A percentile compares a stretch with the other conserved stretches of the same genome.
These are phyloP conservation scores for Charina bottae DNA, from an alignment of 2,113 vertebrate species.

Conservation along the genomic window DNA sequence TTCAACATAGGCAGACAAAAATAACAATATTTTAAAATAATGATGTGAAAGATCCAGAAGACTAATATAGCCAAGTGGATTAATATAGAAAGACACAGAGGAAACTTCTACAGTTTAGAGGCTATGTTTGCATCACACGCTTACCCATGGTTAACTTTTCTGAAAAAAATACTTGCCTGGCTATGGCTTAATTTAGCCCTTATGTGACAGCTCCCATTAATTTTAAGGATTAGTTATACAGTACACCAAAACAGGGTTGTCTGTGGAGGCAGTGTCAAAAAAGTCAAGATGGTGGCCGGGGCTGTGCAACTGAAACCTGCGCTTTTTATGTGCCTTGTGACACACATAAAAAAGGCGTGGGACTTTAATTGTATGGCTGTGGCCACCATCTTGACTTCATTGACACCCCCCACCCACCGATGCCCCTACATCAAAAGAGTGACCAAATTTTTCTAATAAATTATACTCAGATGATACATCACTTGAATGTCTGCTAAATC, in stretches of 20 bases:
- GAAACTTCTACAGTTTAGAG: neutral
- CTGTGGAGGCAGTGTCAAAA: neutral
- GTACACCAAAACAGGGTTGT: neutral
- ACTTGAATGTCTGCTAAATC: no score
- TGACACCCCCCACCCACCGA: no score
- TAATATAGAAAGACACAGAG: neutral
- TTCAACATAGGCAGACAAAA: conserved; percentile 49
- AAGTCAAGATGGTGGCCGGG: neutral
- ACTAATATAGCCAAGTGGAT: conserved; percentile 9
- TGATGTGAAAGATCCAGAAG: conserved; percentile 50
- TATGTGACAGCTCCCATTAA: neutral
- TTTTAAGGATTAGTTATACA: neutral
- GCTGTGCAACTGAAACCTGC: no score
- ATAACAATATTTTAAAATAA: conserved; percentile 51
- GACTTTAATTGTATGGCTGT: no score
- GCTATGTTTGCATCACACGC: neutral
- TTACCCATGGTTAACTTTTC: neutral
- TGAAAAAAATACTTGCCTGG: neutral
- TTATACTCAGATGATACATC: no score
- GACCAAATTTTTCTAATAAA: no score
- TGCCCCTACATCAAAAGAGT: no score
- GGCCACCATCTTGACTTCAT: no score
- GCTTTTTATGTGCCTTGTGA: no score
- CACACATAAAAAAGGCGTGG: no score
- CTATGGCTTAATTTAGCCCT: neutral